Percentiles rank a stretch among this genome's conserved stretches.
Conservation (phyloP, 1,140 invertebrate species). For the Eumeta japonica region DNA sequence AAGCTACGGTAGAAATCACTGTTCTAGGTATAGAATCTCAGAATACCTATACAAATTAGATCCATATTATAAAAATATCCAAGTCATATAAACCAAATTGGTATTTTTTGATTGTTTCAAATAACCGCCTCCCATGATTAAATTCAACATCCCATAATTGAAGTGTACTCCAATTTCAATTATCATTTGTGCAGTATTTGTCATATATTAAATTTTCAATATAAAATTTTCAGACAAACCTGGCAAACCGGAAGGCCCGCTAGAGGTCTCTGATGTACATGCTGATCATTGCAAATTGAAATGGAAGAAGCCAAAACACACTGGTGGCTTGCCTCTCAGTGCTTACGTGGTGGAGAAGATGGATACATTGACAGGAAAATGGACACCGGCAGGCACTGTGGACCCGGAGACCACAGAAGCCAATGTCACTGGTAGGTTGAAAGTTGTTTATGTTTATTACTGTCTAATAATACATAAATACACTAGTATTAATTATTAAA, state of each 20-base stretch:
- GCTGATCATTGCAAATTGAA: constrained; percentile 93
- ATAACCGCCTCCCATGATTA: too few species aligned
- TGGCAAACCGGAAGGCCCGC: constrained; percentile 87
- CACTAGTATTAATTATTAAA: too few species aligned
- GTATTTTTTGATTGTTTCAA: too few species aligned
- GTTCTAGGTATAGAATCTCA: constrained; percentile 86
- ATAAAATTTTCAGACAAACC: constrained; percentile 94
- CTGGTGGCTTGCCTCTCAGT: constrained; percentile 89
- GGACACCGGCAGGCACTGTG: constrained; percentile 83
- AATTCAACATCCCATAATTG: too few species aligned
- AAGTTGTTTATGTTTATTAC: neutral
- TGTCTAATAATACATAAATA: neutral
- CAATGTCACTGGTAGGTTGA: constrained; percentile 67
- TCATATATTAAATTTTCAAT: too few species aligned
- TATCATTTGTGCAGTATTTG: too few species aligned
- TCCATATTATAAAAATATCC: too few species aligned
- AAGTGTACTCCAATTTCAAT: too few species aligned
- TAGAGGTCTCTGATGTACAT: constrained; percentile 89
- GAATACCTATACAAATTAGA: too few species aligned
- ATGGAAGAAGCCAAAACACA: constrained; percentile 95
- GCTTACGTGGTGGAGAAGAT: constrained; percentile 92
- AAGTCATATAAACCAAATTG: too few species aligned
- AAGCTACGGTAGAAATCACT: constrained; percentile 91
- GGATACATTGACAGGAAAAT: constrained; percentile 82
- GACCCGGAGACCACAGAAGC: constrained; percentile 85